Evolutionary conservation across 2,113 vertebrate genomes (phyloP).

Genomic region (Clupea harengus): DNA sequence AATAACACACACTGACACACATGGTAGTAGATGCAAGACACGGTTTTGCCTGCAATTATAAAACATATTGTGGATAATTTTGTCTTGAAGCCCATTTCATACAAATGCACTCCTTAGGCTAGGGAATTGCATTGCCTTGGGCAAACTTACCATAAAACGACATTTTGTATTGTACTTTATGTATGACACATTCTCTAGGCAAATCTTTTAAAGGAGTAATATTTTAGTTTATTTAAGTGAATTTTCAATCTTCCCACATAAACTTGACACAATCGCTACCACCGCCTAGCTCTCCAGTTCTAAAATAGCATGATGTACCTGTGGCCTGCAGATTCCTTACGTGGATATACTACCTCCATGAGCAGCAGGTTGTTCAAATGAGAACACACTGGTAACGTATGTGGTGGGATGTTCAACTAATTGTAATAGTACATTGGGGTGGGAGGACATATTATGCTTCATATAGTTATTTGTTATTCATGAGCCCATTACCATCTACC

Average conservation of each 20-base stretch:
- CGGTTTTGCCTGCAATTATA: background rate
- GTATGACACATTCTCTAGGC: background rate
- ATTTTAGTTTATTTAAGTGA: background rate
- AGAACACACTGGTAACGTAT: background rate
- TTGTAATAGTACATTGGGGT: background rate
- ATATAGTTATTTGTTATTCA: background rate
- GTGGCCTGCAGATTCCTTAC: no score
- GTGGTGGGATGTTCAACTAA: background rate
- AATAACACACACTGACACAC: no score
- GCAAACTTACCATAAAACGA: background rate
- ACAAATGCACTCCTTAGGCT: background rate
- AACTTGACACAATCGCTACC: background rate
- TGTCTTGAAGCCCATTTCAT: background rate
- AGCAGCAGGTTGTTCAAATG: background rate
- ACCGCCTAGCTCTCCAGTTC: background rate
- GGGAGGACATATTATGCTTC: background rate
- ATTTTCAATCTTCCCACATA: background rate
- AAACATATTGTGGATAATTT: background rate
- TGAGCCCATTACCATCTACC: background rate
- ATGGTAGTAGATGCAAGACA: background rate
- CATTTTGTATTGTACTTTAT: background rate
- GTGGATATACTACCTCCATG: background rate
- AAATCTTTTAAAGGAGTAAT: background rate
- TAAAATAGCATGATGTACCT: background rate
- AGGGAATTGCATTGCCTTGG: background rate